Evolutionary conservation across 2,113 vertebrate genomes (phyloP), one percentile per base, ranked within the genome.

Genomic region (Periophthalmodon schlosseri): DNA sequence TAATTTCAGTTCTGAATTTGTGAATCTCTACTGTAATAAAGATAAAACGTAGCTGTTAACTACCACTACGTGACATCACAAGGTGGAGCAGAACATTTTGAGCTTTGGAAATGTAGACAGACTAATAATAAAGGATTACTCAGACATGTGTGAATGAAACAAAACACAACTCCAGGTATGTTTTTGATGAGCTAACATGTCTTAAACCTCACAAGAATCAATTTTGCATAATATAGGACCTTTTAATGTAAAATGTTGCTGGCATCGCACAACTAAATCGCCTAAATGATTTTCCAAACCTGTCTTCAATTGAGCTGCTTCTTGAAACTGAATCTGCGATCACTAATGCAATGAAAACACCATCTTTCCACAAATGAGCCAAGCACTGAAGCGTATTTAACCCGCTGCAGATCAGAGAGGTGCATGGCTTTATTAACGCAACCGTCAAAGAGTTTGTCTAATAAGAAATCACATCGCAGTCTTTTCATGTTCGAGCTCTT

Each of bases 361-460:
- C 58, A 68, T 71, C 69, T 69, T 84, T 78, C 77, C 72, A 52
- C 28, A 78, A 80, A 69, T 76, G 66, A 58, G 66, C 70, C 70
- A 21, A 77, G 23, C 18, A 50, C 68, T 46, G 39, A 61, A 28
- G 65, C 68, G 80, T 81, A 81, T 84, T 73, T 66, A 68, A 72
- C 36, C 24, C 74, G 56, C 65, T 68, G 70, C 77, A 66, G 66
- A 68, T 68, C 21, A 68, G 65, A 15, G 47, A 68, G 64, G n/a
- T 68, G 7, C 52, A n/a, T 18, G 14, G 21, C 24, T 65, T 57
- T 12, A 16, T 66, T 69, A 23, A 70, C 66, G 36, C 33, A n/a
- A 67, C 21, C 44, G 77, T 73, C 61, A 76, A 73, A 81, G 61
- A 64, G 34, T 39, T 34, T 20, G 16, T 36, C 34, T 65, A 39